Evolutionary conservation across 53 echinoderm and acorn worm species (phyloP).

Genomic region (Temnopleurus reevesii): DNA sequence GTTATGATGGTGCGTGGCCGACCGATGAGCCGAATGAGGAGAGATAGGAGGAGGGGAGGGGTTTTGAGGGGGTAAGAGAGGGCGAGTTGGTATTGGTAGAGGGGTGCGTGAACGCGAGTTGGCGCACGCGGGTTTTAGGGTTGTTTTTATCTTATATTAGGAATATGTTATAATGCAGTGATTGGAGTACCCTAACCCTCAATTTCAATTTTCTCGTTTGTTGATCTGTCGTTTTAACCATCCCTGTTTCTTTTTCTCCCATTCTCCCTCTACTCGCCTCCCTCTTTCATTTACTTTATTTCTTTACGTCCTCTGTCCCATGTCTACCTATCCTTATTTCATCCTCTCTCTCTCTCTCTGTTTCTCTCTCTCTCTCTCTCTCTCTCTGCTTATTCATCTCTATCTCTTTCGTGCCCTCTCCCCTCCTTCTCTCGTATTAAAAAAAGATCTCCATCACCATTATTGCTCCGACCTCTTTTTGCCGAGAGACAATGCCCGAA

Average conservation of each 20-base stretch:
- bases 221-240: too few relatives aligned
- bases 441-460: not conserved
- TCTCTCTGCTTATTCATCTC: too few relatives aligned
- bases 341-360: not conserved
- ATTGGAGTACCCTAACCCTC: too few relatives aligned
- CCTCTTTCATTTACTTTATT: too few relatives aligned
- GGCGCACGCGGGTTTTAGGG: slow-evolving; percentile 30
- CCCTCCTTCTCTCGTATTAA: not conserved
- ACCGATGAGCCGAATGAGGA: not conserved
- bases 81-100: not conserved
- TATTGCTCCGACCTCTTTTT: slow-evolving; percentile 20
- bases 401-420: not conserved
- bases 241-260: too few relatives aligned
- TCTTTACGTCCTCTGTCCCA: too few relatives aligned
- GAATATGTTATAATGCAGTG: not conserved
- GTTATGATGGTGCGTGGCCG: slow-evolving; percentile 28
- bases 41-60: not conserved
- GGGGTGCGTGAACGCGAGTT: slow-evolving; percentile 28
- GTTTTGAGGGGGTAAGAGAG: slow-evolving; percentile 12
- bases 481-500: slow-evolving; percentile 42
- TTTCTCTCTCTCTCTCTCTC: not conserved
- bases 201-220: too few relatives aligned
- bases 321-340: not conserved
- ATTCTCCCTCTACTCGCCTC: too few relatives aligned
- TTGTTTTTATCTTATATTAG: not conserved